Base-by-base conservation (phyloP, 2,888 invertebrate genomes). In the Schizotus pectinicornis region DNA sequence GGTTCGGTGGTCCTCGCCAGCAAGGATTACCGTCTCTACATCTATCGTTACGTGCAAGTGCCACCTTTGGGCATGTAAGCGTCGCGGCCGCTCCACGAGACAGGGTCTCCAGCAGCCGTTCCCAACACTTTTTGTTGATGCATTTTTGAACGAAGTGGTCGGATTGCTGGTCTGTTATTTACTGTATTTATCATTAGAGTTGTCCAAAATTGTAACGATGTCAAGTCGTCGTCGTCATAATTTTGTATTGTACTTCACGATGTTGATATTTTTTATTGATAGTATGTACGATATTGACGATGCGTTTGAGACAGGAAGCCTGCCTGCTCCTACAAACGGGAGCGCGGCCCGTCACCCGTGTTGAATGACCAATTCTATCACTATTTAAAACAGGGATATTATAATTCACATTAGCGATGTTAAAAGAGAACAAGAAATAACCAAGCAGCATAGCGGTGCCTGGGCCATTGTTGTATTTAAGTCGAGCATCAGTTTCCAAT, bases 11-110 rank as follows among this genome's bases (percentile, higher is more conserved):
- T 99, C 41, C 86, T 99, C 73, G 98, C 98, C 68, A 97, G 97
- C 85, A 99, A 99, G 84, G 99, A 99, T 81, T 99, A 98, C 82
- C 91, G 98, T 62, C 90, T 99, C 66, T 99, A 99, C 86, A 96
- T 99, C 81, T 99, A 99, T 84, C 94, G 98, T 81, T 98, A 98
- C 84, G 92, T 95, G 74, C 94, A 94, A 83, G 92, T 94, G 76
- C 93, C 94, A 76, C 93, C 94, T 63, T 90, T 93, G 77, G 90
- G 90, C 77, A 87, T 90, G 85, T 91, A 84, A 75, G 62, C 41
- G 36, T 43, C 31, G 30, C 42, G 59, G 52, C 55, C 52, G 36
- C 58, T 51, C 56, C 46, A 36, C 51, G 62, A 67, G 67, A 69
- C 74, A 74, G 74, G 75, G 75, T 74, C 71, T 71, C 72, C 76